Conservation (phyloP, 2,888 invertebrate genomes). For the Calephelis perditalis region DNA sequence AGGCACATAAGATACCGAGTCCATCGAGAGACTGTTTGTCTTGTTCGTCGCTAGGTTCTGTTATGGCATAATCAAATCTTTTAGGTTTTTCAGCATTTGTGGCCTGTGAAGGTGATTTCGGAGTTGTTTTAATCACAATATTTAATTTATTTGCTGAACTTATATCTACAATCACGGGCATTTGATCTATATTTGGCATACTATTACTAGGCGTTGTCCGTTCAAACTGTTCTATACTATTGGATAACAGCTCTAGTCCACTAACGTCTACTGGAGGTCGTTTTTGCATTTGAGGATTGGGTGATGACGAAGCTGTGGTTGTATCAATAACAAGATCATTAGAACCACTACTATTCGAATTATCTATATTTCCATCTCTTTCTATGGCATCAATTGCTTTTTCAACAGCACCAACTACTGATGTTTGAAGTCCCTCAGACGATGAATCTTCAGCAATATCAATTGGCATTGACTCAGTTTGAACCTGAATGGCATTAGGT, state of each 20-base stretch:
- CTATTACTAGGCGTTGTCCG: slow-evolving; percentile 62
- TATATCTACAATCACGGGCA: slow-evolving; percentile 59
- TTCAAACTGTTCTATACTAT: slow-evolving; percentile 90
- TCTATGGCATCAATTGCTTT: slow-evolving; percentile 66
- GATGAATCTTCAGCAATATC: slow-evolving; percentile 66
- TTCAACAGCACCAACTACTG: slow-evolving; percentile 57
- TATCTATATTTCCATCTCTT: slow-evolving; percentile 56
- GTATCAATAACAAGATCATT: slow-evolving; percentile 71
- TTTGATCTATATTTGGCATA: slow-evolving; percentile 52
- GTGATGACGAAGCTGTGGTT: slow-evolving; percentile 47
- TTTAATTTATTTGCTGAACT: slow-evolving; percentile 56
- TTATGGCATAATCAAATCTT: slow-evolving; percentile 58
- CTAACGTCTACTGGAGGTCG: slow-evolving; percentile 82
- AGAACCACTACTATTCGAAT: slow-evolving; percentile 64
- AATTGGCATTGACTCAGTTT: slow-evolving; percentile 42
- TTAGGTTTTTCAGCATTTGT: slow-evolving; percentile 55
- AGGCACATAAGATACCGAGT: slow-evolving; percentile 86
- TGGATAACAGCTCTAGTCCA: slow-evolving; percentile 89
- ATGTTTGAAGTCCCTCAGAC: slow-evolving; percentile 49
- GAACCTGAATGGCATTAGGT: slow-evolving; percentile 37
- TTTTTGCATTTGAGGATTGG: slow-evolving; percentile 35
- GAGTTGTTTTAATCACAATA: slow-evolving; percentile 66
- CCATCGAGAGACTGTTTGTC: slow-evolving; percentile 77
- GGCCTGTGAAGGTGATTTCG: slow-evolving; percentile 56
- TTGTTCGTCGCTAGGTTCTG: slow-evolving; percentile 48